Conservation (phyloP, 2,888 invertebrate genomes). For the Metalampra italica region DNA sequence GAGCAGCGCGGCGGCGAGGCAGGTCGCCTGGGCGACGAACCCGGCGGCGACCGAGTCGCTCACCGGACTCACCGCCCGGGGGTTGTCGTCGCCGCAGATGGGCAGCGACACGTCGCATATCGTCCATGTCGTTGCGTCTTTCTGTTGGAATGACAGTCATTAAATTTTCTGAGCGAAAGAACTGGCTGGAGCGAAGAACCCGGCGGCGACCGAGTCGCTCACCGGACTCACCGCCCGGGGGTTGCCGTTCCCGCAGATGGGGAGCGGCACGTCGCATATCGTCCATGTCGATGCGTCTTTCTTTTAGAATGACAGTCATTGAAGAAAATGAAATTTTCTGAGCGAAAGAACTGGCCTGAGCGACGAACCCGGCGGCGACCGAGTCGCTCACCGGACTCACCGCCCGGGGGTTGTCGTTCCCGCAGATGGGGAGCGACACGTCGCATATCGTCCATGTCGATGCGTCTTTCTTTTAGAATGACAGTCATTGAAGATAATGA, state of each 20-base stretch:
- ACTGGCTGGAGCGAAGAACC: slow-evolving; percentile 92
- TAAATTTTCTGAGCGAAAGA: slow-evolving; percentile 7
- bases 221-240: slow-evolving; percentile 23
- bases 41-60: slow-evolving; percentile 92
- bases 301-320: slow-evolving; percentile 25
- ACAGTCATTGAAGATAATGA: slow-evolving; percentile 7
- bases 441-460: slow-evolving; percentile 52
- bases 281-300: slow-evolving; percentile 48
- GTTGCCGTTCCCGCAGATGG: slow-evolving; percentile 55
- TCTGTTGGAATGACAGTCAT: slow-evolving; percentile 27
- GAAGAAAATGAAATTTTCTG: no score
- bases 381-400: slow-evolving; percentile 60
- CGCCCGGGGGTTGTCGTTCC: slow-evolving; percentile 43
- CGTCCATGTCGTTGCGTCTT: slow-evolving; percentile 46
- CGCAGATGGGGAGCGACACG: slow-evolving; percentile 55
- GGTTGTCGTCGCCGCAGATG: slow-evolving; percentile 52
- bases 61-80: slow-evolving; percentile 56
- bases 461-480: slow-evolving; percentile 37
- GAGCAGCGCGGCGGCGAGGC: slow-evolving; percentile 89
- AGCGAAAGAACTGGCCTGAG: no score
- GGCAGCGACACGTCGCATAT: slow-evolving; percentile 54
- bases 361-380: slow-evolving; percentile 92
- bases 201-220: slow-evolving; percentile 87
- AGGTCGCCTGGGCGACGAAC: slow-evolving; percentile 89
- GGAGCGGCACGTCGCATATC: slow-evolving; percentile 50